These are phyloP conservation scores for Melanophora roralis DNA, from an alignment of 2,888 invertebrate species.

Conservation along the genomic window DNA sequence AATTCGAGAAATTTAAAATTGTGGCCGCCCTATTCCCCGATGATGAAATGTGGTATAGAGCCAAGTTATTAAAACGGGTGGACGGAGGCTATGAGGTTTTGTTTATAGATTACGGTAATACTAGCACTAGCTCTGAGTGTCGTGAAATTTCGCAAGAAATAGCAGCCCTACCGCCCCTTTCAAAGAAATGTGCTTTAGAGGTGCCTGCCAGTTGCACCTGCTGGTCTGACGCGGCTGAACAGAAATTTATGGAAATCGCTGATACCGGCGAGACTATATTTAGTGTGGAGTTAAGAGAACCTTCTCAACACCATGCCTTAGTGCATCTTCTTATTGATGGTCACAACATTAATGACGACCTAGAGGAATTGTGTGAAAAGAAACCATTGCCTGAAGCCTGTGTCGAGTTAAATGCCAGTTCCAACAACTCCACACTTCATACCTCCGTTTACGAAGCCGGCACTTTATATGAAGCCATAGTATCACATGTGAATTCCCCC, in stretches of 20 bases:
- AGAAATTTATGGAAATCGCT: constrained; percentile 83
- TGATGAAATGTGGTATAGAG: constrained; percentile 83
- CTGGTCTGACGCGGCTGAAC: constrained; percentile 83
- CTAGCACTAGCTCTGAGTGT: constrained; percentile 80
- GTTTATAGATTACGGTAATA: constrained; percentile 85
- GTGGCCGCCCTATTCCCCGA: constrained; percentile 83
- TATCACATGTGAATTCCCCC: constrained; percentile 85
- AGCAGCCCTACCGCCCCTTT: constrained; percentile 80
- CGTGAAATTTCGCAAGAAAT: constrained; percentile 81
- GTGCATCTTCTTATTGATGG: constrained; percentile 82
- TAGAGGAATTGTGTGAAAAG: constrained; percentile 79
- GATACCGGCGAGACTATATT: constrained; percentile 85
- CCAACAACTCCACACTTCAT: constrained; percentile 63
- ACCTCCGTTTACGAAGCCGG: constrained; percentile 64
- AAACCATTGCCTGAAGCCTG: constrained; percentile 64
- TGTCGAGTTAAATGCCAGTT: constrained; percentile 61
- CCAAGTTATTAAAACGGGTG: constrained; percentile 80
- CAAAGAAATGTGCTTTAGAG: constrained; percentile 81
- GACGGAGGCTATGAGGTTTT: constrained; percentile 80
- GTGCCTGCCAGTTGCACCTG: constrained; percentile 79
- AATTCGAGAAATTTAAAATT: constrained; percentile 78
- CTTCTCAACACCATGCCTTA: constrained; percentile 82
- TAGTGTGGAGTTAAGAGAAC: constrained; percentile 82
- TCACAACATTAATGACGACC: constrained; percentile 81
- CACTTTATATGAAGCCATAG: constrained; percentile 78